Conservation (phyloP, 2,888 invertebrate genomes). For the Drosophila anomalata region DNA sequence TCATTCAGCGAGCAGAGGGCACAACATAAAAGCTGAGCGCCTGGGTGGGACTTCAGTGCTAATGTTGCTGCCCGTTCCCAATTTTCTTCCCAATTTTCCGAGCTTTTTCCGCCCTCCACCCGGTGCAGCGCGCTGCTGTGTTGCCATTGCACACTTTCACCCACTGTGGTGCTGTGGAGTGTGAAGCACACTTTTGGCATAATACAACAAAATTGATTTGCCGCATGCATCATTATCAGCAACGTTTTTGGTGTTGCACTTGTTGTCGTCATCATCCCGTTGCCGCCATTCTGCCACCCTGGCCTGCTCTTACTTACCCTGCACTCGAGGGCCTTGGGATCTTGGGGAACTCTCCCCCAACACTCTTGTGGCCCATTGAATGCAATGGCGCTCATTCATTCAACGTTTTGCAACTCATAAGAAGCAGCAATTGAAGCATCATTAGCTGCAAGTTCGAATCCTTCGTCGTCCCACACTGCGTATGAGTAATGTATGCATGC, state of each 20-base stretch:
- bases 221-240: constrained; percentile 78
- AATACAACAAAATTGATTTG: constrained; percentile 81
- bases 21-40: constrained; percentile 66
- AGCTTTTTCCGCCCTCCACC: background rate
- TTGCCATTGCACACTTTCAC: constrained; percentile 41
- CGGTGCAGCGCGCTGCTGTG: constrained; percentile 5
- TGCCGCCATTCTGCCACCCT: constrained; percentile 21
- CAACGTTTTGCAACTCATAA: constrained; percentile 74
- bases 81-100: constrained; percentile 10
- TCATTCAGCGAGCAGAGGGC: constrained; percentile 57
- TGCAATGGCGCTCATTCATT: constrained; percentile 73
- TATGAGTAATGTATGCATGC: constrained; percentile 73
- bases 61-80: constrained; percentile 20
- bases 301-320: constrained; percentile 57
- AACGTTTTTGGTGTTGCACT: constrained; percentile 42
- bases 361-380: constrained; percentile 56
- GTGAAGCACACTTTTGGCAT: constrained; percentile 70
- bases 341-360: constrained; percentile 1
- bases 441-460: constrained; percentile 69
- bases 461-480: constrained; percentile 50
- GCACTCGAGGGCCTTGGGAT: constrained; percentile 45
- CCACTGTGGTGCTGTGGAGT: constrained; percentile 28
- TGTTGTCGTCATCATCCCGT: constrained; percentile 19
- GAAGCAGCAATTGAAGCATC: constrained; percentile 74
- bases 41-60: constrained; percentile 55